Evolutionary conservation across 2,797 vertebrate genomes (phyloP), one percentile per base, ranked within the genome.

Genomic region (Sciurus vulgaris): DNA sequence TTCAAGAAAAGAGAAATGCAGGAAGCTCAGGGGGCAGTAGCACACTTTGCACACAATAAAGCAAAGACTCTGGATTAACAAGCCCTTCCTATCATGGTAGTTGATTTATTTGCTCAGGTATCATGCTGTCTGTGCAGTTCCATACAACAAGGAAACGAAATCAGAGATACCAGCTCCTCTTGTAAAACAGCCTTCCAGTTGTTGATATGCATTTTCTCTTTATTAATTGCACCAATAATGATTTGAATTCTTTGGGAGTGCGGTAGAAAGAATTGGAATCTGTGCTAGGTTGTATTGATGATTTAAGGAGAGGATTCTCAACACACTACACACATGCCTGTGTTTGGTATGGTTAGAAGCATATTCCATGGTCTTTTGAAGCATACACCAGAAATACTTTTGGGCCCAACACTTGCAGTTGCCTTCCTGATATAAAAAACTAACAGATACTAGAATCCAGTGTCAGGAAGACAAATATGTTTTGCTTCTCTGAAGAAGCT

Each of bases 101-200:
- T 98, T 96, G 98, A 95, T 98, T 98, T 98, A 96, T 98, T 98
- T 98, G 98, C 98, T 99, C 98, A 99, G 99, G 98, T 98, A 98
- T 98, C 98, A 96, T 96, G 97, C 96, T 97, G 97, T 98, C 96
- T 94, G 92, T 96, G 94, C 96, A 98, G 97, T 97, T 98, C 97
- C 96, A 97, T 96, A 96, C 95, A 95, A 95, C 97, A 91, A 95
- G 67, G 96, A 97, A 94, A 84, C 97, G 94, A 97, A 95, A 97
- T 97, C 97, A 98, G 97, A 98, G 97, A 98, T 97, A 97, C 92
- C 97, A 96, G 97, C 97, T 95, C 97, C 97, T 98, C 97, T 97
- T 87, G 93, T 96, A 93, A 97, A 98, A 86, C 95, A 93, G 93
- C 97, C 97, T 98, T 98, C 96, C 6, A 11, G 95, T 97, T 96